Conservation (phyloP, 2,888 invertebrate genomes). For the Dasypogon diadema region DNA sequence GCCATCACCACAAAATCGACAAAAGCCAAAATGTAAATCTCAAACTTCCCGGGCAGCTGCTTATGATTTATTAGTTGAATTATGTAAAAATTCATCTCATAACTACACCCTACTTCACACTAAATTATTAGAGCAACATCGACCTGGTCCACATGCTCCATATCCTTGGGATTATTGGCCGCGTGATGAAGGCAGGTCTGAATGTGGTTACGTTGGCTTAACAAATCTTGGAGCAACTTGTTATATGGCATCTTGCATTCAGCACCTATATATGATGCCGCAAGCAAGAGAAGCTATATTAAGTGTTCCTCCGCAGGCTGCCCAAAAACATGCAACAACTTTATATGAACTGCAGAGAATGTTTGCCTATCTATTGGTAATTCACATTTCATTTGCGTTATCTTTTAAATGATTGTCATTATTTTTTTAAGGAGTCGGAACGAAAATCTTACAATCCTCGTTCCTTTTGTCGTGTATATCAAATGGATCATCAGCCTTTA, state of each 20-base stretch:
- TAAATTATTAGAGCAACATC: conserved; percentile 87
- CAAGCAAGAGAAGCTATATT: conserved; percentile 88
- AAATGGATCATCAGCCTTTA: conserved; percentile 96
- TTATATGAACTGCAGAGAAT: conserved; percentile 90
- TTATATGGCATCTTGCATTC: conserved; percentile 98
- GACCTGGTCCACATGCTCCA: conserved; percentile 83
- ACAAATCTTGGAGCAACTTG: conserved; percentile 97
- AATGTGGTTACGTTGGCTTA: conserved; percentile 94
- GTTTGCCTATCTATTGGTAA: conserved; percentile 87
- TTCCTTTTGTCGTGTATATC: conserved; percentile 95
- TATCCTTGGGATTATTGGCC: conserved; percentile 99
- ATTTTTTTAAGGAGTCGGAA: conserved; percentile 81
- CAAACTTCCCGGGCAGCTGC: conserved; percentile 89
- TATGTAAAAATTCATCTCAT: conserved; percentile 85
- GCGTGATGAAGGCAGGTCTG: conserved; percentile 92
- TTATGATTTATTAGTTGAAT: conserved; percentile 89
- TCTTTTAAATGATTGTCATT: conserved; percentile 13
- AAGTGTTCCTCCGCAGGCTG: conserved; percentile 78
- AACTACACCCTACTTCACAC: conserved; percentile 88
- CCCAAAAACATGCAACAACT: conserved; percentile 84
- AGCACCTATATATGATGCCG: conserved; percentile 97
- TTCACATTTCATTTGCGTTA: no score
- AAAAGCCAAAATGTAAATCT: conserved; percentile 94
- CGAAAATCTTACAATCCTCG: conserved; percentile 95
- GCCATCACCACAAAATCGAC: conserved; percentile 85